These are phyloP conservation scores for Melitaea athalia DNA, from an alignment of 2,888 invertebrate species.

Conservation along the genomic window DNA sequence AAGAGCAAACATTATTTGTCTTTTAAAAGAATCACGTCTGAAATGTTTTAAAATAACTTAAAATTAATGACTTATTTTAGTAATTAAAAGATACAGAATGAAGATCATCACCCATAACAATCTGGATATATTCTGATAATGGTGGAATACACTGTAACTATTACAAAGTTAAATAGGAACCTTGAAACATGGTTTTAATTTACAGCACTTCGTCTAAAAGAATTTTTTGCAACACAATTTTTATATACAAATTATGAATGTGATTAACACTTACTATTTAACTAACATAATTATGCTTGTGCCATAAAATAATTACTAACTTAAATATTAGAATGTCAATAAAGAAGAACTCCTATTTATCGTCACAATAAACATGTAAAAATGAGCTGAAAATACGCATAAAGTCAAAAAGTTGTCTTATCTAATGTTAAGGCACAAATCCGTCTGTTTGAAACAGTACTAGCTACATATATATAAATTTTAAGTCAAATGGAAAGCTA, in stretches of 20 bases:
- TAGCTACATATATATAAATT: constrained; percentile 6
- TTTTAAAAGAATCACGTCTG: constrained; percentile 10
- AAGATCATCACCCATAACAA: constrained; percentile 59
- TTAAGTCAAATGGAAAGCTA: constrained; percentile 25
- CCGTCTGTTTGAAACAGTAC: background rate
- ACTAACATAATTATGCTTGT: too few species aligned
- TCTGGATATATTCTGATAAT: constrained; percentile 37
- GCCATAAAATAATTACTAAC: background rate
- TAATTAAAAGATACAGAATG: constrained; percentile 55
- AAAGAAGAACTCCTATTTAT: too few species aligned
- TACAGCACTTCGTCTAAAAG: background rate
- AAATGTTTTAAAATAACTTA: constrained; percentile 20
- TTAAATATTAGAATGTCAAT: too few species aligned
- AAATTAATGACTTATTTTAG: constrained; percentile 47
- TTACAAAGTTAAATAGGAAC: constrained; percentile 27
- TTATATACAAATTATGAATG: too few species aligned
- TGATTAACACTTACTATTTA: too few species aligned
- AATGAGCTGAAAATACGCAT: too few species aligned
- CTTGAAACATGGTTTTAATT: constrained; percentile 17
- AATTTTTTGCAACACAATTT: background rate
- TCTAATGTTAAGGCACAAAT: constrained; percentile 4
- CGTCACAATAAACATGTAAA: too few species aligned
- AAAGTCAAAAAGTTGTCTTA: background rate
- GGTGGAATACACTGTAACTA: constrained; percentile 20
- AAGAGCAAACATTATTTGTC: background rate